Conservation (phyloP, 2,888 invertebrate species). For the Mechanitis messenoides region DNA sequence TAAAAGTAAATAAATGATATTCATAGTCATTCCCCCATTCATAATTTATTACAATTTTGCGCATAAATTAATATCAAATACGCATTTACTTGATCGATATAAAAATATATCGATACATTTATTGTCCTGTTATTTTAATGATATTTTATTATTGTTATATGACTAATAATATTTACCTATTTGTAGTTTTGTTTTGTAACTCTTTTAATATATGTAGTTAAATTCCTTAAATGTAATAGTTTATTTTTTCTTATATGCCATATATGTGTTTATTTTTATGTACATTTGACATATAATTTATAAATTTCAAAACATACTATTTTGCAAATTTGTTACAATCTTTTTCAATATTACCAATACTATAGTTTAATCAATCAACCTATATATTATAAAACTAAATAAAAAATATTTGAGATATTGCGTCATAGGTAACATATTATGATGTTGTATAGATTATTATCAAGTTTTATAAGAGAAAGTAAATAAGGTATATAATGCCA, state of each 20-base stretch:
- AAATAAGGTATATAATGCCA: conserved; percentile 21
- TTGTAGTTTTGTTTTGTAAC: too few species aligned
- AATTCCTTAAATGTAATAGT: too few species aligned
- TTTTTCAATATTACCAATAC: not conserved
- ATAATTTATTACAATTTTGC: conserved; percentile 16
- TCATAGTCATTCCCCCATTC: conserved; percentile 8
- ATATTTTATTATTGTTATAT: too few species aligned
- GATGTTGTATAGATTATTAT: conserved; percentile 1
- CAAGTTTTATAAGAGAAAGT: conserved; percentile 19
- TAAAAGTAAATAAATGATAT: not conserved
- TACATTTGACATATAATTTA: too few species aligned
- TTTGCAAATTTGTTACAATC: too few species aligned
- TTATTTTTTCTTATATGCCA: too few species aligned
- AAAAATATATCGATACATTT: not conserved
- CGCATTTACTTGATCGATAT: conserved; percentile 14
- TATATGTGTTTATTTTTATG: too few species aligned
- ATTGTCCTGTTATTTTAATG: not conserved
- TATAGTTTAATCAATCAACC: not conserved
- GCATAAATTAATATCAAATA: conserved; percentile 22
- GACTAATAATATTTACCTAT: too few species aligned
- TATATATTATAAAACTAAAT: not conserved
- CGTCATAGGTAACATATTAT: not conserved
- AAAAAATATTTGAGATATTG: not conserved
- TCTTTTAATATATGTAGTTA: too few species aligned
- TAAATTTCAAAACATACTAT: too few species aligned